Percentiles rank a stretch among this genome's conserved stretches.
phyloP scores from a whole-genome alignment of 1,140 invertebrate species.

The Zaprionus davidi region DNA sequence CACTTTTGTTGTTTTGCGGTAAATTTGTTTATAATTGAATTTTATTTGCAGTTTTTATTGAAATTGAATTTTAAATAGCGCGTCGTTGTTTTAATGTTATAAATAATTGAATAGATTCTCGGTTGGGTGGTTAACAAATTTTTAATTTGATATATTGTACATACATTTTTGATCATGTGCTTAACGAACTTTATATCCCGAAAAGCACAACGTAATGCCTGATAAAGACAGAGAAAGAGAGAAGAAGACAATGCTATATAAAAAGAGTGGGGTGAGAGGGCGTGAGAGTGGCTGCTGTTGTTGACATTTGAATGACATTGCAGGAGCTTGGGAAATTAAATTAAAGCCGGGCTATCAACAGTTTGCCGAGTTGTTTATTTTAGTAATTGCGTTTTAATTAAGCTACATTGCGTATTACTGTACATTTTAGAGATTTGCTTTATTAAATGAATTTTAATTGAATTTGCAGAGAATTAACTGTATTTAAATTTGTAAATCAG shows the following conservation, averaged over 20 bases:
- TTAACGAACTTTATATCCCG: constrained; percentile 10
- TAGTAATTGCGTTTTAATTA: constrained; percentile 13
- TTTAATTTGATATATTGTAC: constrained; percentile 19
- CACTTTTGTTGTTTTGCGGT: constrained; percentile 13
- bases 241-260: background rate
- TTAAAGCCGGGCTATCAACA: constrained; percentile 18
- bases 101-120: constrained; percentile 56
- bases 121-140: constrained; percentile 33
- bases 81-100: constrained; percentile 27
- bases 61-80: constrained; percentile 72
- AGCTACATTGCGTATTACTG: background rate
- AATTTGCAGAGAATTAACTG: background rate
- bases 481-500: background rate
- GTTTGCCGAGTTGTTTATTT: background rate
- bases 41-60: constrained; percentile 59
- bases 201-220: constrained; percentile 15
- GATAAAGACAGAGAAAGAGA: background rate
- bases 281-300: constrained; percentile 4
- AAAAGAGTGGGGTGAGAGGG: background rate
- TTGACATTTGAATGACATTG: constrained; percentile 47
- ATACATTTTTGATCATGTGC: constrained; percentile 50
- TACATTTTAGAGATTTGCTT: background rate
- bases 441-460: background rate
- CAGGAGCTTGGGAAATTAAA: constrained; percentile 4
- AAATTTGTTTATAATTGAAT: constrained; percentile 68